phyloP scores from a whole-genome alignment of 2,888 invertebrate species.

The Tineola bisselliella region DNA sequence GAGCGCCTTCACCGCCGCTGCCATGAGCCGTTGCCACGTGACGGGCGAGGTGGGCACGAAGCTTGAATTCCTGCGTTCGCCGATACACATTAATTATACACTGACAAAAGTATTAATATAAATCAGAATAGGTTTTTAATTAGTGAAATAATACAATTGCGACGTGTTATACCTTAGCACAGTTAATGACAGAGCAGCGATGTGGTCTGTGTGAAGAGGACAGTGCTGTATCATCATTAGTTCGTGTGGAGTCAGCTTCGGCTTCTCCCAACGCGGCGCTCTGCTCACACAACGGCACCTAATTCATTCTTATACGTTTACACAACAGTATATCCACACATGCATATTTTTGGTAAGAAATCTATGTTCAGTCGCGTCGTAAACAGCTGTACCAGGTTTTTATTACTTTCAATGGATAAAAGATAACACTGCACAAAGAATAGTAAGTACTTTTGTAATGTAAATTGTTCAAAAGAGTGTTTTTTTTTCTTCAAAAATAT shows the following conservation, averaged over 20 bases:
- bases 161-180: conserved; percentile 73
- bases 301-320: too few species aligned
- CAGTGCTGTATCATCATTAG: conserved; percentile 59
- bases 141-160: background rate
- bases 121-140: too few species aligned
- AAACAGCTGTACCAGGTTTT: too few species aligned
- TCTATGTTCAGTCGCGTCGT: too few species aligned
- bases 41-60: conserved; percentile 92
- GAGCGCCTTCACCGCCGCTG: conserved; percentile 71
- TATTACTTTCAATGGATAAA: too few species aligned
- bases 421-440: too few species aligned
- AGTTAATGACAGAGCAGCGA: conserved; percentile 90
- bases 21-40: conserved; percentile 95
- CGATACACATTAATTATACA: background rate
- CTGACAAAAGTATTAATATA: too few species aligned
- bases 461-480: too few species aligned
- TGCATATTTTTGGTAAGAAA: too few species aligned
- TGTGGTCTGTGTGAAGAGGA: conserved; percentile 78
- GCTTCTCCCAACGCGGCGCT: conserved; percentile 59
- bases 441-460: too few species aligned
- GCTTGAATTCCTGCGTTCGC: conserved; percentile 79
- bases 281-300: conserved; percentile 23
- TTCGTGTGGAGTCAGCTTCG: conserved; percentile 46
- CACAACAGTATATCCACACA: too few species aligned
- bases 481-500: too few species aligned